phyloP scores from a whole-genome alignment of 2,888 invertebrate genomes.

The Drosophila pegasa region DNA sequence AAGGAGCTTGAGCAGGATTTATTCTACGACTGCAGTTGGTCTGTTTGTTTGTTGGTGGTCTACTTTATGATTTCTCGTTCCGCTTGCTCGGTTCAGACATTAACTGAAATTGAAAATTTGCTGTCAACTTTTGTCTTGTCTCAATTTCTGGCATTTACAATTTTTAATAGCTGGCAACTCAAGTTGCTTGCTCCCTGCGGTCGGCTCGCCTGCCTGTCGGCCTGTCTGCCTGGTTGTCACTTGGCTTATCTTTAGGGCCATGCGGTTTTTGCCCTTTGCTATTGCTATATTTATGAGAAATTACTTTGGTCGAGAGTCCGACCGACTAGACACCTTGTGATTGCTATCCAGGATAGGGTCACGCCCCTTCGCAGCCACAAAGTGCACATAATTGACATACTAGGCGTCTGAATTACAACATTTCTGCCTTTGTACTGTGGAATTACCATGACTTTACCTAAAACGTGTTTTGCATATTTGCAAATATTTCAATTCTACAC shows the following conservation, averaged over 20 bases:
- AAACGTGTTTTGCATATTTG: conserved; percentile 29
- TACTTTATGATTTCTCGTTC: conserved; percentile 51
- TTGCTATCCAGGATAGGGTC: conserved; percentile 19
- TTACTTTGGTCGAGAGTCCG: conserved; percentile 28
- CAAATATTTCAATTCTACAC: conserved; percentile 25
- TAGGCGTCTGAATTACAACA: conserved; percentile 47
- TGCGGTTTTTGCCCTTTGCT: conserved; percentile 50
- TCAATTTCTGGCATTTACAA: conserved; percentile 73
- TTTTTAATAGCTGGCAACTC: conserved; percentile 65
- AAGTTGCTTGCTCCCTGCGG: conserved; percentile 24
- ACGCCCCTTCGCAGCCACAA: conserved; percentile 23
- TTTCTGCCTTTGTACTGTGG: conserved; percentile 17
- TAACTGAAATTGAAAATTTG: conserved; percentile 77
- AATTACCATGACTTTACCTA: neutral
- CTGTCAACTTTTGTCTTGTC: conserved; percentile 65
- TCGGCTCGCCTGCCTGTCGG: conserved; percentile 8
- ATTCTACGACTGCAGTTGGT: conserved; percentile 24
- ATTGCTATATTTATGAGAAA: conserved; percentile 34
- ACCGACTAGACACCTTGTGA: conserved; percentile 14
- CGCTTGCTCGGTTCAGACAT: conserved; percentile 15
- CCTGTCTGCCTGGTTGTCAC: conserved; percentile 18
- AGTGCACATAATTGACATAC: conserved; percentile 62
- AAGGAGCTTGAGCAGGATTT: conserved; percentile 22
- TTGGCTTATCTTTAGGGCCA: conserved; percentile 48
- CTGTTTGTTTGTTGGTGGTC: conserved; percentile 44